These are phyloP conservation scores for Drosophila mauritiana DNA, from an alignment of 1,140 invertebrate genomes.

Conservation along the genomic window DNA sequence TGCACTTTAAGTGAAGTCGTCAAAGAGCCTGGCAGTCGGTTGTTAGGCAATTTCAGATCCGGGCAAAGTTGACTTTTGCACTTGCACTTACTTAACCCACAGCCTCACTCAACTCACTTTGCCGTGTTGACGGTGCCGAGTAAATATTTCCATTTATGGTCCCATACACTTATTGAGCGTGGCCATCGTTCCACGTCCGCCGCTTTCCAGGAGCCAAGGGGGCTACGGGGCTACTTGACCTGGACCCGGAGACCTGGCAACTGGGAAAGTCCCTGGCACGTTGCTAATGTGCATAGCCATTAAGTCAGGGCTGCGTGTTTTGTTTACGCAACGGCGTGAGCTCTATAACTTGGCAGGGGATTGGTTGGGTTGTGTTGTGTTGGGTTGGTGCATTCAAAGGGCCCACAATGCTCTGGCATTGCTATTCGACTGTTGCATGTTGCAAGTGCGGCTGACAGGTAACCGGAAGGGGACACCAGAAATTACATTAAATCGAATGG, in stretches of 20 bases:
- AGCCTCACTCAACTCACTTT: slow-evolving; percentile 39
- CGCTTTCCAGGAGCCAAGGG: not conserved
- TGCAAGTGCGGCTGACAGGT: slow-evolving; percentile 71
- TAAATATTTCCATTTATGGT: slow-evolving; percentile 78
- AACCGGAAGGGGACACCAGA: slow-evolving; percentile 24
- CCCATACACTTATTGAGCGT: slow-evolving; percentile 71
- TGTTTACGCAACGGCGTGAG: slow-evolving; percentile 76
- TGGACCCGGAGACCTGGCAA: slow-evolving; percentile 27
- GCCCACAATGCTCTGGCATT: slow-evolving; percentile 34
- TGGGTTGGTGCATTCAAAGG: not conserved
- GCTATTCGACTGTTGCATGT: slow-evolving; percentile 58
- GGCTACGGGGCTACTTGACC: slow-evolving; percentile 62
- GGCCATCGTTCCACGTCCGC: slow-evolving; percentile 52
- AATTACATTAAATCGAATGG: slow-evolving; percentile 60
- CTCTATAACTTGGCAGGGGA: slow-evolving; percentile 25
- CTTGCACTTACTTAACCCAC: slow-evolving; percentile 30
- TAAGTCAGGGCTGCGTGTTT: slow-evolving; percentile 78
- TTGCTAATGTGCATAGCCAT: slow-evolving; percentile 80
- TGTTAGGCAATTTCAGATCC: slow-evolving; percentile 47
- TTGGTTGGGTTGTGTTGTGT: not conserved
- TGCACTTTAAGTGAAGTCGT: slow-evolving; percentile 55
- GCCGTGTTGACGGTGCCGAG: slow-evolving; percentile 56
- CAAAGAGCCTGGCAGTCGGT: slow-evolving; percentile 37
- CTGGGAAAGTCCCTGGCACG: slow-evolving; percentile 58
- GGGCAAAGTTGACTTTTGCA: slow-evolving; percentile 47